Evolutionary conservation across 1,140 invertebrate genomes (phyloP).

Genomic region (Gerris buenoi): DNA sequence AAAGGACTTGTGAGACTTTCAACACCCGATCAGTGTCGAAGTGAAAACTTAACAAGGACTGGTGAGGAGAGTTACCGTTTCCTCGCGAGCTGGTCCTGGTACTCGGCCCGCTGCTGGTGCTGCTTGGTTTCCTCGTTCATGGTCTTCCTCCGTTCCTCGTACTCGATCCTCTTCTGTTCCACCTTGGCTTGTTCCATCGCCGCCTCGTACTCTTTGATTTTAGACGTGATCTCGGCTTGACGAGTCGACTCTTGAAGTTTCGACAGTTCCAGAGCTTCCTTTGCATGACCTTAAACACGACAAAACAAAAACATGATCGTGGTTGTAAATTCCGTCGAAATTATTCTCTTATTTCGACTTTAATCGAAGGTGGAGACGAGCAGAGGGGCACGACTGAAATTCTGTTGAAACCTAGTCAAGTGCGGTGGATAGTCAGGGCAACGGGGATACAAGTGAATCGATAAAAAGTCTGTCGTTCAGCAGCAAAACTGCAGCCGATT

Average conservation of each 20-base stretch:
- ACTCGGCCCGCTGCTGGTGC: conserved; percentile 87
- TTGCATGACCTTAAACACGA: conserved; percentile 55
- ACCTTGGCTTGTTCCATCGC: conserved; percentile 79
- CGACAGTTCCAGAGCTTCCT: conserved; percentile 83
- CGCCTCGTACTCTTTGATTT: conserved; percentile 85
- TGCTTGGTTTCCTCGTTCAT: conserved; percentile 90
- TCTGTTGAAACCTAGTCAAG: background rate
- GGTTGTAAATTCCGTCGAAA: background rate
- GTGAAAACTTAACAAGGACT: background rate
- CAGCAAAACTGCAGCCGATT: too few species aligned
- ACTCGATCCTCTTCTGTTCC: conserved; percentile 70
- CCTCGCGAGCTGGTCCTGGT: conserved; percentile 90
- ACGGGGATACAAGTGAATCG: background rate
- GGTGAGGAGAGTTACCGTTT: conserved; percentile 55
- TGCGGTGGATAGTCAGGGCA: background rate
- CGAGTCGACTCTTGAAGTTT: conserved; percentile 81
- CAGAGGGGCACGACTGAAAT: background rate
- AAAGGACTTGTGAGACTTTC: conserved; percentile 62
- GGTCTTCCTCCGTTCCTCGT: conserved; percentile 84
- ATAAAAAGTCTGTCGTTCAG: background rate
- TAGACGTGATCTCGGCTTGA: conserved; percentile 67
- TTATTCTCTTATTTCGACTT: background rate
- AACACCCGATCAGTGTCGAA: background rate
- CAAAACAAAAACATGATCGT: background rate
- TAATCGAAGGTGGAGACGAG: background rate